Base-by-base conservation (phyloP, 2,797 vertebrate species). In the Cossypha polioptera region DNA sequence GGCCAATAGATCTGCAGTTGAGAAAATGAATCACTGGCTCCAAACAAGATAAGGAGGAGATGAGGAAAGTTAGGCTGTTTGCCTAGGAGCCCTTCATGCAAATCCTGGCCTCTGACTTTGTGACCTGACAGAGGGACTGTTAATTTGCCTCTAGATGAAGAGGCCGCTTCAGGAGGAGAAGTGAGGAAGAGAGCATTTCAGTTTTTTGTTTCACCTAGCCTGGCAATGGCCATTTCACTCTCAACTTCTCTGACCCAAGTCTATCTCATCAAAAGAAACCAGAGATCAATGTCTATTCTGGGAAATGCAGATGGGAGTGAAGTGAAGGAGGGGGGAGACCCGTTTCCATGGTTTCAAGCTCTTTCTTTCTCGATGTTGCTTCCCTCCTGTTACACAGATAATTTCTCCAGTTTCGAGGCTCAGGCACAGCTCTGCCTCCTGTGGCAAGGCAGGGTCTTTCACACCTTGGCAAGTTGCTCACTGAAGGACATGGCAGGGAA, bases 311-410 rank as follows among this genome's bases (percentile, higher is more conserved):
- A 96, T 92, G 93, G 94, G 48, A 90, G 71, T 59, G 81, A 92
- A 92, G 29, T 75, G 77, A 92, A 90, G 62, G 83, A 84, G 79
- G 29, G 47, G 76, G 63, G 74, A 95, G 48, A 91, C 28, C 36
- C 0, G 92, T 97, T 97, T 97, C 97, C 96, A 97, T 97, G 97
- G 97, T 97, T 97, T 97, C 96, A 76, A 78, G 90, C 82, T 93
- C 77, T 4, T 7, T 96, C 91, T 94, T 92, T 95, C 85, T 90
- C 21, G 0, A 2, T 80, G 59, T 85, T 91, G 74, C 74, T 84
- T 94, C 95, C 82, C 66, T 97, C 72, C 74, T 91, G 43, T 95
- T 86, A 82, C 51, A 78, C 57, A 92, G 61, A 72, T 86, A 92
- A 90, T 94, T 92, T 92, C 67, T 92, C 67, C 18, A 25, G 57